Conservation (phyloP, 1,140 invertebrate species). For the Diorhabda carinulata region DNA sequence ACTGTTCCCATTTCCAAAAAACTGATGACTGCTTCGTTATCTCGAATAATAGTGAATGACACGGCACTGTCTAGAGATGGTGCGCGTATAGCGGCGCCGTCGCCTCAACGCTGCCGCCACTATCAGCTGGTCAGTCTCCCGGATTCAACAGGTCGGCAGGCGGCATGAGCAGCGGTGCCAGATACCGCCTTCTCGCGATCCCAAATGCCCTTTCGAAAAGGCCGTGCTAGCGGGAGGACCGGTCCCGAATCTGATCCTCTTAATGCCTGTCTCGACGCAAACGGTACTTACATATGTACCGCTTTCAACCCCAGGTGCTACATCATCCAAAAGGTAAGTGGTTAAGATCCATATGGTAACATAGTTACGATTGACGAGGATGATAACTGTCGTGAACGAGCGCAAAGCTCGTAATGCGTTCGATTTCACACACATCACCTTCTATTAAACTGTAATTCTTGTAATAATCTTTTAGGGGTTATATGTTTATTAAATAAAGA, state of each 20-base stretch:
- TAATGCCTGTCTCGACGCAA: slow-evolving; percentile 53
- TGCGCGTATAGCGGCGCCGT: slow-evolving; percentile 19
- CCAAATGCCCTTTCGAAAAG: slow-evolving; percentile 43
- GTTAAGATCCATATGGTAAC: slow-evolving; percentile 29
- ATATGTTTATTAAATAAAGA: background rate
- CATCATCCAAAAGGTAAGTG: slow-evolving; percentile 59
- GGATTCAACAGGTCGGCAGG: slow-evolving; percentile 48
- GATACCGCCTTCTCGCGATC: slow-evolving; percentile 27
- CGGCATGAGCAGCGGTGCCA: slow-evolving; percentile 28
- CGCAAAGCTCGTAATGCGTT: too few species aligned
- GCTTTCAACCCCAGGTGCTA: slow-evolving; percentile 58
- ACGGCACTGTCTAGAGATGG: background rate
- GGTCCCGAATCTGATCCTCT: slow-evolving; percentile 46
- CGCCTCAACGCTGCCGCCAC: slow-evolving; percentile 17
- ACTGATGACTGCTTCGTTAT: too few species aligned
- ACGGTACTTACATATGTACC: slow-evolving; percentile 59
- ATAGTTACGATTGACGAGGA: background rate
- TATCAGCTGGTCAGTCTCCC: slow-evolving; percentile 42
- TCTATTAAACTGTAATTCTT: too few species aligned
- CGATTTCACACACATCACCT: too few species aligned
- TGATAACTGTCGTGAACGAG: background rate
- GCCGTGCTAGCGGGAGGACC: slow-evolving; percentile 27
- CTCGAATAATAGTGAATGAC: too few species aligned
- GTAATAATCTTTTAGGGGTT: too few species aligned
- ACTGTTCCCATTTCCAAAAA: too few species aligned